A percentile compares a stretch with the other conserved stretches of the same genome.
Evolutionary conservation across 2,113 vertebrate genomes (phyloP).

Genomic region (Cebus imitator): DNA sequence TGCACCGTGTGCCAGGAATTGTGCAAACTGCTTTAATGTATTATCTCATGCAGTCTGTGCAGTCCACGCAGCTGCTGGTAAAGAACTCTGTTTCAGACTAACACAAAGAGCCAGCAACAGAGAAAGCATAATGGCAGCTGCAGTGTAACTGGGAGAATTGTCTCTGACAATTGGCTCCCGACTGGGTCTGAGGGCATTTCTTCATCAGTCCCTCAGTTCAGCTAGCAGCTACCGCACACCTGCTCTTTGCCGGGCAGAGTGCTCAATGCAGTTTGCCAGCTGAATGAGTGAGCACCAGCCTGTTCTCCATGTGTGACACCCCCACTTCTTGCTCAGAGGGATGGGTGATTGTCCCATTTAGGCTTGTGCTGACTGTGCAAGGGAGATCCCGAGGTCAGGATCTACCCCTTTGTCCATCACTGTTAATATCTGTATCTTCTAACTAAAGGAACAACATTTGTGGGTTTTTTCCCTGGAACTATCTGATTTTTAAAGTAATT

Average conservation of each 20-base stretch:
- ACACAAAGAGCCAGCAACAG: conserved; percentile 64
- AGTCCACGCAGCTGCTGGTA: conserved; percentile 68
- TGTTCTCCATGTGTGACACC: neutral
- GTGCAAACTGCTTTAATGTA: conserved; percentile 48
- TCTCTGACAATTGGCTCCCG: conserved; percentile 61
- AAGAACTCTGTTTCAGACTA: conserved; percentile 52
- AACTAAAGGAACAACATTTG: neutral
- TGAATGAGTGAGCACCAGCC: neutral
- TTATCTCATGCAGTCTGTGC: conserved; percentile 55
- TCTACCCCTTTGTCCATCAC: neutral
- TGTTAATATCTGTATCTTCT: neutral
- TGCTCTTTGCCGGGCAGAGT: conserved; percentile 24
- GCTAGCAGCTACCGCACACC: conserved; percentile 4
- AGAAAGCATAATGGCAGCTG: conserved; percentile 68
- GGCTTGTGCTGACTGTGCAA: neutral
- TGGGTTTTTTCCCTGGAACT: neutral
- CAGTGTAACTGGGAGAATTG: conserved; percentile 66
- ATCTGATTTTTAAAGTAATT: neutral
- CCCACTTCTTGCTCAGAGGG: neutral
- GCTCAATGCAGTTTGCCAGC: conserved; percentile 1
- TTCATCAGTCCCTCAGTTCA: conserved; percentile 19
- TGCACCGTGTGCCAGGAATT: conserved; percentile 55
- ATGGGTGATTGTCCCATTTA: neutral
- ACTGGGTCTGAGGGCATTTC: conserved; percentile 54
- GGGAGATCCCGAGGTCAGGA: neutral